phyloP scores from a whole-genome alignment of 2,113 vertebrate species.

The Syrrhaptes paradoxus region DNA sequence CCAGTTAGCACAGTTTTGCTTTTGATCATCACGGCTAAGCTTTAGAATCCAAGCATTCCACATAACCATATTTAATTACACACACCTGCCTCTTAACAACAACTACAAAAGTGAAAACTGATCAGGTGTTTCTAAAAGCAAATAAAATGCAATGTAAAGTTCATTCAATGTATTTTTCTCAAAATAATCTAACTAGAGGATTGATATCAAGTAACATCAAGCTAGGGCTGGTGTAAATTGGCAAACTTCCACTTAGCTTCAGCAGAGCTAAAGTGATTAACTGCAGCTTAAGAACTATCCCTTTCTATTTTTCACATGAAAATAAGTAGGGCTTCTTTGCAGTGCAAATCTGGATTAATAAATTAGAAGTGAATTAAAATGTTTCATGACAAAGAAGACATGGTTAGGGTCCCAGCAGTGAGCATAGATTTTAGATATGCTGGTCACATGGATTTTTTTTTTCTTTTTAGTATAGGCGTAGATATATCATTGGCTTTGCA shows the following conservation, averaged over 20 bases:
- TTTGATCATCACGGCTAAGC: not conserved
- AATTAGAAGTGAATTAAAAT: constrained; percentile 26
- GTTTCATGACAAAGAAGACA: constrained; percentile 1
- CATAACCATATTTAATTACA: not conserved
- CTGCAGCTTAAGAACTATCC: constrained; percentile 52
- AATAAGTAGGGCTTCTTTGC: constrained; percentile 55
- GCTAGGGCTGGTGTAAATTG: not conserved
- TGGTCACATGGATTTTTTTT: not conserved
- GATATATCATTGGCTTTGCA: not conserved
- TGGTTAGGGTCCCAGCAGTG: not conserved
- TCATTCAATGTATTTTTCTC: not conserved
- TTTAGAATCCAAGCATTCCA: not conserved
- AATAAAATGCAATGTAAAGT: not conserved
- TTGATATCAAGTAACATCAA: not conserved
- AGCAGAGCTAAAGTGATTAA: constrained; percentile 56
- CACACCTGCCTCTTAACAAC: not conserved
- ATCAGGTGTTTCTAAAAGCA: not conserved
- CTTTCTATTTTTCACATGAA: constrained; percentile 65
- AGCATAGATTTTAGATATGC: not conserved
- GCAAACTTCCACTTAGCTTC: constrained; percentile 38
- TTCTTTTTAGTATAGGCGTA: not conserved
- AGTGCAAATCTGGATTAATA: constrained; percentile 61
- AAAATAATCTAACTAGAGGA: not conserved
- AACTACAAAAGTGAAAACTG: not conserved
- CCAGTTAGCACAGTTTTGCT: not conserved